Base-by-base conservation (phyloP, 1,140 invertebrate genomes). In the Pseudachorutes palmiensis region DNA sequence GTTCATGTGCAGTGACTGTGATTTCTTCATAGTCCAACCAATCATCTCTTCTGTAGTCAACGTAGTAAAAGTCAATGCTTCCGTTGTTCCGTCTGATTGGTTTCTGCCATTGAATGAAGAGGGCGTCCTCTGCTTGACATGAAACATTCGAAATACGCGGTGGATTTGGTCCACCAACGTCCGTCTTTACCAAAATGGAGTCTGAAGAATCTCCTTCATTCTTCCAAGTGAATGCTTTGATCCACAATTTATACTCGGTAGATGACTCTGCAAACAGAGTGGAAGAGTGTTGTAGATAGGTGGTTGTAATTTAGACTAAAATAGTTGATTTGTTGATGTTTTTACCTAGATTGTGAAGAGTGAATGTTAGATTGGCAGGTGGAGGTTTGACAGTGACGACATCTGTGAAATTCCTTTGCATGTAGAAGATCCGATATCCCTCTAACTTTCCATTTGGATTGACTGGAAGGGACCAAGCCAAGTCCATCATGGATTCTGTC, bases 161-260 rank as follows among this genome's bases (percentile, higher is more conserved):
- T 2, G 89, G 81, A 70, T 84, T 87, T 5, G 92, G 91, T 2
- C 88, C 88, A 58, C 81, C 82, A 33, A 94, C 87, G 79, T 94
- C 91, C 1, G 91, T 93, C 64, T 83, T 82, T 31, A 88, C 85
- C 60, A 83, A 82, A 57, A 92, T 82, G 1, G 84, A 79, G 70
- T 87, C 84, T 9, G 90, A 92, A 29, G 84, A 79, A 71, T 87
- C 84, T 45, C 88, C 87, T 77, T 89, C 87, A 77, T 88, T 82
- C 75, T 85, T 86, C 75, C 79, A 81, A 9, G 87, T 88, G 74
- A 83, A 86, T 19, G 90, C 91, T 75, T 90, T 88, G 12, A 93
- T 86, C 84, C 86, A 92, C 71, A 95, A 86, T 77, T 87, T 88
- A 78, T 94, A 94, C 55, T 89, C 83, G 1, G 88, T 91, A 75